Evolutionary conservation across 2,888 invertebrate genomes (phyloP), one percentile per base, ranked within the genome.

Genomic region (Dryococelus australis): DNA sequence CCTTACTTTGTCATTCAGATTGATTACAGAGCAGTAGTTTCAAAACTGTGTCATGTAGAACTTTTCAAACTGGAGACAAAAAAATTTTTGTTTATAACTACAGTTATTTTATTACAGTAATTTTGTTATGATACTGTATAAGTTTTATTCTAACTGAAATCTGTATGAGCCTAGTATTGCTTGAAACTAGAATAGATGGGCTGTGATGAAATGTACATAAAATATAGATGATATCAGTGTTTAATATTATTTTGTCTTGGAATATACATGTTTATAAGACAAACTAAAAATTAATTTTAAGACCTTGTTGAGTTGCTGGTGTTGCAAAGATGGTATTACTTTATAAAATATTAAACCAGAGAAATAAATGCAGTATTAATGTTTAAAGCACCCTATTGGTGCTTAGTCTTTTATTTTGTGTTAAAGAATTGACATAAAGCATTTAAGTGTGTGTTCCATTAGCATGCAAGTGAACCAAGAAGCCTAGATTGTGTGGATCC

Each of bases 101-200:
- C 65, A 65, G 24, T 65, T 16, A 65, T 24, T 65, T 65, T 65
- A 20, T 24, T n/a, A n/a, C n/a, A n/a, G n/a, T n/a, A n/a, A n/a
- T n/a, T n/a, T 65, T 10, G 8, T 65, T 65, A 0, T 9, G 65
- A 3, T 16, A 65, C 47, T 47, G 2, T n/a, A 24, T 24, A 65
- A 4, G n/a, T 65, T 65, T 8, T 65, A 65, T 10, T 16, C n/a
- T n/a, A n/a, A 24, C 16, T 65, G 24, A 65, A 65, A 65, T 65
- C 65, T 65, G 65, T 65, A 12, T 10, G 65, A 16, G 65, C 65
- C 65, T 65, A 65, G 65, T 65, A 65, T 65, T 65, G 65, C 65
- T 65, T 65, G 65, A 65, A 65, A 65, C 65, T 65, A 65, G 65
- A 65, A 65, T 65, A 65, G 65, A 65, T 65, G 65, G 65, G 65